A percentile compares a stretch with the other conserved stretches of the same genome.
Evolutionary conservation across 2,888 invertebrate genomes (phyloP).

Genomic region (Scaptomyza cyrtandrae): DNA sequence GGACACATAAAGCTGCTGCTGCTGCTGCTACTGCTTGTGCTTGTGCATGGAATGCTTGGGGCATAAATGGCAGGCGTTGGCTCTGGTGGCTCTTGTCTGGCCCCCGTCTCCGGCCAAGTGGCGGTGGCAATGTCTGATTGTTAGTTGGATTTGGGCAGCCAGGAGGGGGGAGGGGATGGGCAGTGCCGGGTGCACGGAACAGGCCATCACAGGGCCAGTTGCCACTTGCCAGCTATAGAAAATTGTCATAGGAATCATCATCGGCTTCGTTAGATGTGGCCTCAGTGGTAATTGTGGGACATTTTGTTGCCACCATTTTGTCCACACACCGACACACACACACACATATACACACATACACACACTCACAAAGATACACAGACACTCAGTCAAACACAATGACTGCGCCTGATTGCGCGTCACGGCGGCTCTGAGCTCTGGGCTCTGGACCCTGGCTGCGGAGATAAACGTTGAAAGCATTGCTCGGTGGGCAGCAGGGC

Average conservation of each 20-base stretch:
- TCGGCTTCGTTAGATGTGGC: constrained; percentile 84
- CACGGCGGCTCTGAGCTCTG: constrained; percentile 35
- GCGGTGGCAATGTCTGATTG: constrained; percentile 78
- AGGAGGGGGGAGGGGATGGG: background rate
- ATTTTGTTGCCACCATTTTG: constrained; percentile 81
- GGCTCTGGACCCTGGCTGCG: constrained; percentile 38
- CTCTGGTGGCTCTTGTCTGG: constrained; percentile 44
- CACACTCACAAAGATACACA: constrained; percentile 21
- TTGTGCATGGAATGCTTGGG: too few species aligned
- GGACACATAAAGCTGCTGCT: constrained; percentile 37
- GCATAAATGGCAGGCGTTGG: constrained; percentile 67
- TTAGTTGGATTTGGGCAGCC: constrained; percentile 66
- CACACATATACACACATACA: constrained; percentile 13
- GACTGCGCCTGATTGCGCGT: constrained; percentile 72
- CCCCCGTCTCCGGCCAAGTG: constrained; percentile 53
- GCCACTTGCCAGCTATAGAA: constrained; percentile 79
- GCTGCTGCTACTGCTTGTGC: constrained; percentile 18
- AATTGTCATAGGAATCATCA: constrained; percentile 84
- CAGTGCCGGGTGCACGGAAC: constrained; percentile 14
- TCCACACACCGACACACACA: constrained; percentile 27
- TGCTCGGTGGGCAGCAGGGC: constrained; percentile 51
- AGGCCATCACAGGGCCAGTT: constrained; percentile 42
- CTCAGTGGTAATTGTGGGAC: constrained; percentile 84
- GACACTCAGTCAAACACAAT: constrained; percentile 60
- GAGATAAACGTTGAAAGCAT: constrained; percentile 72